Conservation (phyloP, 2,888 invertebrate genomes). For the Scaptomyza parva region DNA sequence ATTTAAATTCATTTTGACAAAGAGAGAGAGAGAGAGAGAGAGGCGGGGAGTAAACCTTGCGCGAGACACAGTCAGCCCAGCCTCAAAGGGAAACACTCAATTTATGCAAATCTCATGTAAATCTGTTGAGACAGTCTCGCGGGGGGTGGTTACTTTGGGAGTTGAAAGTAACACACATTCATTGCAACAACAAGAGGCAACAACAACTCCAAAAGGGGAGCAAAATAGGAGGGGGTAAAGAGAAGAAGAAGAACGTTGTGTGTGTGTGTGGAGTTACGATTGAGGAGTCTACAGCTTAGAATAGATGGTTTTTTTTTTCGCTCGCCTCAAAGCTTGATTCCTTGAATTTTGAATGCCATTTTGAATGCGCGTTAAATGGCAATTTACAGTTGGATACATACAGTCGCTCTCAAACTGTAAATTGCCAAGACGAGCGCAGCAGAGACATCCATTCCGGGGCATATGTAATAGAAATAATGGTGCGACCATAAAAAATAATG, state of each 20-base stretch:
- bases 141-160: conserved; percentile 8
- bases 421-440: too few relatives aligned
- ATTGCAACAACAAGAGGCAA: conserved; percentile 63
- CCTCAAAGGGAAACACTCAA: conserved; percentile 82
- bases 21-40: too few relatives aligned
- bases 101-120: conserved; percentile 84
- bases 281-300: conserved; percentile 45
- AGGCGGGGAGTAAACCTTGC: too few relatives aligned
- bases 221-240: background rate
- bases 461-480: conserved; percentile 70
- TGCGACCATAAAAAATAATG: conserved; percentile 73
- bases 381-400: conserved; percentile 67
- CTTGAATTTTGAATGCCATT: conserved; percentile 36
- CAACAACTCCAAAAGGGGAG: conserved; percentile 18
- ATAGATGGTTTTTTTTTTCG: conserved; percentile 35
- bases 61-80: conserved; percentile 24
- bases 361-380: conserved; percentile 72
- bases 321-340: conserved; percentile 4
- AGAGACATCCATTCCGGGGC: conserved; percentile 38
- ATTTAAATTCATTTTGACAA: conserved; percentile 76
- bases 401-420: too few relatives aligned
- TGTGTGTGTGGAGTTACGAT: conserved; percentile 8
- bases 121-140: conserved; percentile 72
- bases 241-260: too few relatives aligned
- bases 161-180: background rate